Conservation (phyloP, 1,140 invertebrate genomes). For the Cydia amplana region DNA sequence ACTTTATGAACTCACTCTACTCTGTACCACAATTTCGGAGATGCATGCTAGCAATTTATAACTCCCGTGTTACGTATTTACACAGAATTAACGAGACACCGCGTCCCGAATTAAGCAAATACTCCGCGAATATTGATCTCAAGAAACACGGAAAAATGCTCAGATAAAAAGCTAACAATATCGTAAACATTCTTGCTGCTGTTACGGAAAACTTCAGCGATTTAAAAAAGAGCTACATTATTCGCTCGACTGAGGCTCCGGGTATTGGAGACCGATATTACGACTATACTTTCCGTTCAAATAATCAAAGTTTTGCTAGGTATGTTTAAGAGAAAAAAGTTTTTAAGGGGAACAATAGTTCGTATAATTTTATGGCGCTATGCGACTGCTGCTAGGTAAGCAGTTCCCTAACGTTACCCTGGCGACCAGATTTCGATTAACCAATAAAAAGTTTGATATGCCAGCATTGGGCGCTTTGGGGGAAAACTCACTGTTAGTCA, state of each 20-base stretch:
- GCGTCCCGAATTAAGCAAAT: conserved; percentile 21
- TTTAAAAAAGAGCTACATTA: conserved; percentile 44
- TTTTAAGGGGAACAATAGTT: conserved; percentile 26
- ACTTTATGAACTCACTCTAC: conserved; percentile 40
- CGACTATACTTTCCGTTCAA: conserved; percentile 27
- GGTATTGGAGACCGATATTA: conserved; percentile 33
- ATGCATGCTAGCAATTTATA: conserved; percentile 38
- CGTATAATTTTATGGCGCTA: conserved; percentile 22
- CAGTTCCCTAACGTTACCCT: conserved; percentile 15
- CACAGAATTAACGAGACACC: conserved; percentile 21
- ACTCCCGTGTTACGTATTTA: conserved; percentile 38
- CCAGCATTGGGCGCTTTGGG: conserved; percentile 2
- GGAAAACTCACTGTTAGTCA: conserved; percentile 53
- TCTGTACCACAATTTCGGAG: conserved; percentile 34
- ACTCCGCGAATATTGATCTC: conserved; percentile 22
- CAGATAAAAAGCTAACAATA: conserved; percentile 40
- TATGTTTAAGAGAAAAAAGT: conserved; percentile 16
- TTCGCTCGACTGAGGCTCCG: conserved; percentile 35
- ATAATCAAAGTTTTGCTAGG: conserved; percentile 30
- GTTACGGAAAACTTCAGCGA: conserved; percentile 44
- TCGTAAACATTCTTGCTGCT: conserved; percentile 41
- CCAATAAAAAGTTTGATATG: conserved; percentile 47
- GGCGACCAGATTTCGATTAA: conserved; percentile 39
- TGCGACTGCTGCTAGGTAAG: not conserved
- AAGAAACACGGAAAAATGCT: conserved; percentile 38